These are phyloP conservation scores for Platysteira castanea DNA, from an alignment of 2,113 vertebrate species.

Conservation along the genomic window DNA sequence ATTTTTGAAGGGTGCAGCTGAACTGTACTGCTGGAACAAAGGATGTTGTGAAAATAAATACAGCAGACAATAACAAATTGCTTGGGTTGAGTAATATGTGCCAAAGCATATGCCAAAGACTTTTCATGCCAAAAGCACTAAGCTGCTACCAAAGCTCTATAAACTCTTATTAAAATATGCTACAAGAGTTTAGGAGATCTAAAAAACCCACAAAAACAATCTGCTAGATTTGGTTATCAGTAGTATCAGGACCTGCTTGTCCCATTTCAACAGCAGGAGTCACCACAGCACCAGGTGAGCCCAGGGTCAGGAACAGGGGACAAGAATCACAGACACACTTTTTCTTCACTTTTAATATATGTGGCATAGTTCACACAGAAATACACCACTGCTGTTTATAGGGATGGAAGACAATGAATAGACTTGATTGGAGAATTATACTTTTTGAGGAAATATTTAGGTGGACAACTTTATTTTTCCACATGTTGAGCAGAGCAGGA, in stretches of 20 bases:
- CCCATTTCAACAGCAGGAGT: background rate
- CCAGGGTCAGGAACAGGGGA: background rate
- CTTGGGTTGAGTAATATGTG: background rate
- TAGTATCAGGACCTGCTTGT: background rate
- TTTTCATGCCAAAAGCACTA: background rate
- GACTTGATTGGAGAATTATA: background rate
- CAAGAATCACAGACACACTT: no score
- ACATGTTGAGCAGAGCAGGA: background rate
- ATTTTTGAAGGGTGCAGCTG: background rate
- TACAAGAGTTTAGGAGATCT: background rate
- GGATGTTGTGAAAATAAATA: background rate
- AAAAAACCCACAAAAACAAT: background rate
- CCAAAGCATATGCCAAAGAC: background rate
- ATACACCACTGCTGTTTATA: background rate
- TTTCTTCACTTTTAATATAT: background rate
- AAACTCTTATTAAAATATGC: background rate
- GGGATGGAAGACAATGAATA: background rate
- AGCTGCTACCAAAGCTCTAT: background rate
- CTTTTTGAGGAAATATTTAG: background rate
- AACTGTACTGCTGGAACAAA: background rate
- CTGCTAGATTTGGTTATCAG: background rate
- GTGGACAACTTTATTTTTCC: background rate
- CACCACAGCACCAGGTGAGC: background rate
- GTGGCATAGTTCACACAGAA: background rate
- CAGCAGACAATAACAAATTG: background rate